Percentiles rank a stretch among this genome's conserved stretches.
phyloP scores from a whole-genome alignment of 1,140 invertebrate species.

The Pseudachorutes palmiensis region DNA sequence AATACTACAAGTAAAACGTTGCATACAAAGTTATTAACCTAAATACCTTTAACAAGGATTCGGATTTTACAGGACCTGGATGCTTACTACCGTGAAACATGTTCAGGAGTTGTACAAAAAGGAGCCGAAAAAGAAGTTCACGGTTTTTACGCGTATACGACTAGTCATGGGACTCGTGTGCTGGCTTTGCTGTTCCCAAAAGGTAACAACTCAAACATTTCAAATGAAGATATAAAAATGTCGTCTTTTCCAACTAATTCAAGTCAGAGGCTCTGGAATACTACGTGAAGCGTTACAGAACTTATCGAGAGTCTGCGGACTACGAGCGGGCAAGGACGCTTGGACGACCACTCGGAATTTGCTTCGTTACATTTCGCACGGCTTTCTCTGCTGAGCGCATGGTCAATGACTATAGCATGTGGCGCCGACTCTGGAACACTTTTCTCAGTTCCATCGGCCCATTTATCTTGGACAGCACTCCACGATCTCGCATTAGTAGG shows the following conservation, averaged over 20 bases:
- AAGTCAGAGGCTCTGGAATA: slow-evolving; percentile 75
- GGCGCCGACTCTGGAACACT: background rate
- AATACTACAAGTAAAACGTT: slow-evolving; percentile 59
- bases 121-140: background rate
- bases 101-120: slow-evolving; percentile 55
- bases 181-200: slow-evolving; percentile 49
- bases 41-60: too few species aligned
- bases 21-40: too few species aligned
- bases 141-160: slow-evolving; percentile 38
- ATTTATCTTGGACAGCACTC: slow-evolving; percentile 36
- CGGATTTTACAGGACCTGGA: slow-evolving; percentile 73
- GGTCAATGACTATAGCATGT: slow-evolving; percentile 38
- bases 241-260: slow-evolving; percentile 21
- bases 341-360: slow-evolving; percentile 74
- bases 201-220: slow-evolving; percentile 42
- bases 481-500: slow-evolving; percentile 45
- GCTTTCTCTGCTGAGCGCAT: slow-evolving; percentile 48
- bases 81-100: slow-evolving; percentile 68
- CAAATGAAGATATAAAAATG: slow-evolving; percentile 35
- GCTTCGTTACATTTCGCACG: slow-evolving; percentile 78
- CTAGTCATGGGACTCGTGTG: slow-evolving; percentile 63
- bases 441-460: background rate
- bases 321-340: slow-evolving; percentile 64
- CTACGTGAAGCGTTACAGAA: slow-evolving; percentile 70
- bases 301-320: slow-evolving; percentile 63